A percentile compares a stretch with the other conserved stretches of the same genome.
These are phyloP conservation scores for Micronisus gabar DNA, from an alignment of 2,113 vertebrate genomes.

Conservation along the genomic window DNA sequence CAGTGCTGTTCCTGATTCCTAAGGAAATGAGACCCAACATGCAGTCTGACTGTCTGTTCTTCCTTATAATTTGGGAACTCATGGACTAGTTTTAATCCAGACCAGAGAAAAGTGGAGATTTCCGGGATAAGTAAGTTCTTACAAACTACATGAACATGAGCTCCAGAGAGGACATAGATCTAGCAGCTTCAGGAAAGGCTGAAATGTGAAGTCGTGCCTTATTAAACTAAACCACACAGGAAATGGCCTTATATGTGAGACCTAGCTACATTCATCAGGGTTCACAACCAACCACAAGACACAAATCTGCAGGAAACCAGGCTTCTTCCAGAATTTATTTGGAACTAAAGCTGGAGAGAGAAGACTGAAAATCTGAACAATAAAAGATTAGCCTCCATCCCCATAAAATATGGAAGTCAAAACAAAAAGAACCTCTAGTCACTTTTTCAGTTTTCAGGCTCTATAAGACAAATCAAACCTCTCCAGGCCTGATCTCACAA, in stretches of 20 bases:
- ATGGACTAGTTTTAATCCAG: neutral
- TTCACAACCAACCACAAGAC: neutral
- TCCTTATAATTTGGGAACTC: neutral
- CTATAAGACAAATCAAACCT: neutral
- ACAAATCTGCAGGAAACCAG: neutral
- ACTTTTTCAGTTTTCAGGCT: neutral
- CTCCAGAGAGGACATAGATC: neutral
- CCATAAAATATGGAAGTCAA: neutral
- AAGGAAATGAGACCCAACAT: neutral
- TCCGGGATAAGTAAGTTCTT: neutral
- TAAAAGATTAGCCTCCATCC: neutral
- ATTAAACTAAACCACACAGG: neutral
- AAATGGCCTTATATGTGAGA: neutral
- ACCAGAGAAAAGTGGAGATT: neutral
- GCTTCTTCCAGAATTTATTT: neutral
- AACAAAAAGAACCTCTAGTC: neutral
- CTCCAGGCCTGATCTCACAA: neutral
- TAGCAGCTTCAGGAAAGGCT: neutral
- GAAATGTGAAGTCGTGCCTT: neutral
- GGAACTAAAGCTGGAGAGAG: neutral
- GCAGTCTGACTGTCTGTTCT: neutral
- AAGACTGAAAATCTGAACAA: neutral
- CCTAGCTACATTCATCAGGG: neutral
- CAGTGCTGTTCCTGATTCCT: neutral
- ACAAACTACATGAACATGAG: neutral